These are phyloP conservation scores for Dermochelys coriacea DNA, from an alignment of 2,797 vertebrate species.

Conservation along the genomic window DNA sequence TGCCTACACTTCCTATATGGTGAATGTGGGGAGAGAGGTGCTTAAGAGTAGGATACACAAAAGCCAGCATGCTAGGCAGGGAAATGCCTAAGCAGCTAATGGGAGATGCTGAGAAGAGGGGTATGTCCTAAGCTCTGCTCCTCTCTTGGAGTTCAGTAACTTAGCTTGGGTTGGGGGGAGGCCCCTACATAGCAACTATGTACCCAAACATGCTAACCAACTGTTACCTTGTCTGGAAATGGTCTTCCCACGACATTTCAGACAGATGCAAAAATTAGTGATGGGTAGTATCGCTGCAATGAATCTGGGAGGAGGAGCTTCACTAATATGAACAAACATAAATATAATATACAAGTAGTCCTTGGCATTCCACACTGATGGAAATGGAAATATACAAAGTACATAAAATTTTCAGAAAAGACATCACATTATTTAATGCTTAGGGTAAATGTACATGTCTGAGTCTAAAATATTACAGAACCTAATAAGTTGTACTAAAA, in stretches of 20 bases:
- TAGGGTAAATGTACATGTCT: not conserved
- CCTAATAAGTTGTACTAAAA: not conserved
- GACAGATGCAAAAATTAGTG: not conserved
- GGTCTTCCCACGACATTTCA: not conserved
- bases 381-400: not conserved
- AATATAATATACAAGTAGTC: not conserved
- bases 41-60: not conserved
- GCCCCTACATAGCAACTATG: not conserved
- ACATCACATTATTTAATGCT: not conserved
- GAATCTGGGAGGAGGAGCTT: not conserved
- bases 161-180: too few species aligned
- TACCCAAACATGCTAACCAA: not conserved
- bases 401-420: not conserved
- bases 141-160: too few species aligned
- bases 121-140: too few species aligned
- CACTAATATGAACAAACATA: not conserved
- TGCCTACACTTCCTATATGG: not conserved
- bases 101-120: not conserved
- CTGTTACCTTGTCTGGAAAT: not conserved
- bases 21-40: not conserved
- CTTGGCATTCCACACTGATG: not conserved
- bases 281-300: not conserved
- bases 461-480: not conserved
- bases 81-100: not conserved
- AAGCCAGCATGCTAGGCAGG: not conserved